A percentile compares a stretch with the other conserved stretches of the same genome.
These are phyloP conservation scores for Camelus dromedarius DNA, from an alignment of 2,113 vertebrate species.

Conservation along the genomic window DNA sequence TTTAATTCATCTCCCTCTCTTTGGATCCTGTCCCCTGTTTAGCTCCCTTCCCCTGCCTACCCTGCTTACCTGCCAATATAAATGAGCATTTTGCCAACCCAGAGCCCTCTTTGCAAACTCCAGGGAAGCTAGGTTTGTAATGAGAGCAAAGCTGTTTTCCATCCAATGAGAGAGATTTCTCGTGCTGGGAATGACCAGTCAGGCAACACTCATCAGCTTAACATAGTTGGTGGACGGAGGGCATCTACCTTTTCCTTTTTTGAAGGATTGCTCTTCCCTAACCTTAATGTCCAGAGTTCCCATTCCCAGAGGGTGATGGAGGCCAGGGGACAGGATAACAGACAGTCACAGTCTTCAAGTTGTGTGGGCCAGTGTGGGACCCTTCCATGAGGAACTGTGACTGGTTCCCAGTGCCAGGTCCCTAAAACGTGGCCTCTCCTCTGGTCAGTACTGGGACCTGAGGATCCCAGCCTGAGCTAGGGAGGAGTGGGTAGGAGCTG, in stretches of 20 bases:
- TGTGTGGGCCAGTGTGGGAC: neutral
- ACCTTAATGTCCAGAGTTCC: neutral
- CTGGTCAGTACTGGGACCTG: neutral
- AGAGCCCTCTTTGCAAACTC: constrained; percentile 82
- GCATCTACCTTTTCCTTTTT: neutral
- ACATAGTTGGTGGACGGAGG: constrained; percentile 60
- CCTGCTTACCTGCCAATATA: constrained; percentile 55
- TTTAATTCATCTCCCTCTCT: neutral
- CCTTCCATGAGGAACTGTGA: neutral
- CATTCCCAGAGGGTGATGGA: neutral
- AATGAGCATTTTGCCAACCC: constrained; percentile 57
- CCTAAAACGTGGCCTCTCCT: neutral
- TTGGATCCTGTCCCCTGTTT: neutral
- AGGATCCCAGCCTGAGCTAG: neutral
- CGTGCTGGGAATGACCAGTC: constrained; percentile 65
- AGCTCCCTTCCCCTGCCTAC: neutral
- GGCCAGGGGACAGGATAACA: neutral
- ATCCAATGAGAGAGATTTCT: constrained; percentile 84
- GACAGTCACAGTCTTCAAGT: neutral
- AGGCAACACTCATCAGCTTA: constrained; percentile 60
- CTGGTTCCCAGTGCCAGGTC: neutral
- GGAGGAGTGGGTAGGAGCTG: neutral
- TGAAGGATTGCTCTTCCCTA: constrained; percentile 32
- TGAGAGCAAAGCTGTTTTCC: constrained; percentile 82
- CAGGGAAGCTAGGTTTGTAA: constrained; percentile 74